Evolutionary conservation across 2,888 invertebrate genomes (phyloP).

Genomic region (Liopterus haemorrhoidalis): DNA sequence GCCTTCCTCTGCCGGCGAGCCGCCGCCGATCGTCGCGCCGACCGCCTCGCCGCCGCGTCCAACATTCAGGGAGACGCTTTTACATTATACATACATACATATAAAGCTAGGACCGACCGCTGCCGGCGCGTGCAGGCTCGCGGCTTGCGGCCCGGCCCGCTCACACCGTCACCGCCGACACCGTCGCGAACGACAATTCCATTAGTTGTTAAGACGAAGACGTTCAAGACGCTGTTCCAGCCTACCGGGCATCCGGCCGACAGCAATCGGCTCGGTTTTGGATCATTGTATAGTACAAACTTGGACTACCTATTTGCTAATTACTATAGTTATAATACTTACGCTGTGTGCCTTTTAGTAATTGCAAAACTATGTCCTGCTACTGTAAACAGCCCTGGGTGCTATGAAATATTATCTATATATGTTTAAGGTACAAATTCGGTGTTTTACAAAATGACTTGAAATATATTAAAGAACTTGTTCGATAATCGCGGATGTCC

Average conservation of each 20-base stretch:
- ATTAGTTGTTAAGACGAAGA: slow-evolving; percentile 14
- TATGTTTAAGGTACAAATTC: slow-evolving; percentile 39
- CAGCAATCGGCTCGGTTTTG: too few relatives aligned
- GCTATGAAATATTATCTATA: slow-evolving; percentile 44
- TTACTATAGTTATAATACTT: slow-evolving; percentile 48
- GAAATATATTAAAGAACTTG: slow-evolving; percentile 25
- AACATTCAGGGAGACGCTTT: slow-evolving; percentile 21
- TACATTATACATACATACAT: slow-evolving; percentile 1
- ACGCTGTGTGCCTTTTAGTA: slow-evolving; percentile 79
- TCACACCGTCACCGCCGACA: too few relatives aligned
- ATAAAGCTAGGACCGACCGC: slow-evolving; percentile 12
- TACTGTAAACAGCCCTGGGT: slow-evolving; percentile 46
- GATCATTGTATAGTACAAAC: slow-evolving; percentile 48
- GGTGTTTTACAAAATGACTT: slow-evolving; percentile 30
- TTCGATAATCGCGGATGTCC: slow-evolving; percentile 30
- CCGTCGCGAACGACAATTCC: slow-evolving; percentile 16
- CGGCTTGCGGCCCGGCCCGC: too few relatives aligned
- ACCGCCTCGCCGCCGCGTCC: slow-evolving; percentile 6
- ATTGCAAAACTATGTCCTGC: slow-evolving; percentile 59
- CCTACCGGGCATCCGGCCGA: too few relatives aligned
- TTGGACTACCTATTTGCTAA: slow-evolving; percentile 46
- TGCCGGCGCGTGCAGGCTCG: too few relatives aligned
- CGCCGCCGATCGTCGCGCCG: too few relatives aligned
- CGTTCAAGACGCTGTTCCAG: too few relatives aligned
- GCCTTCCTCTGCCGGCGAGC: slow-evolving; percentile 38